Conservation (phyloP, 1,140 invertebrate genomes). For the Hestina assimilis region DNA sequence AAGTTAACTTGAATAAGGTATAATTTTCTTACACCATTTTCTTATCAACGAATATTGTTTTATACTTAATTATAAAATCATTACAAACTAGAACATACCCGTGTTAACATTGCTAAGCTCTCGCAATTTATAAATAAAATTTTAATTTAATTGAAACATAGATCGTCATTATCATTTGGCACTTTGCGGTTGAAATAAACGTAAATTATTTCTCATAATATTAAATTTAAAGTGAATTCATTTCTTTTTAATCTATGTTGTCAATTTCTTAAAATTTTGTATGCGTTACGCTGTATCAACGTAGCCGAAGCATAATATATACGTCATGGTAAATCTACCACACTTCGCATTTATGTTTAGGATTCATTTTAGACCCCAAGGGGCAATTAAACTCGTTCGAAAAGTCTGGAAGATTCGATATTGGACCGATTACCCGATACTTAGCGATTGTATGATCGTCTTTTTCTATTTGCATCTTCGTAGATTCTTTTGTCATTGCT, state of each 20-base stretch:
- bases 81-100: slow-evolving; percentile 24
- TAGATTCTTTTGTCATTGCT: slow-evolving; percentile 87
- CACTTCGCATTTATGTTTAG: slow-evolving; percentile 92
- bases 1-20: no score
- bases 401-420: slow-evolving; percentile 94
- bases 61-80: slow-evolving; percentile 7
- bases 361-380: slow-evolving; percentile 91
- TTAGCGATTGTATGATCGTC: slow-evolving; percentile 90
- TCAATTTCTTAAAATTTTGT: slow-evolving; percentile 10
- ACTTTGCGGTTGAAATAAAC: not conserved
- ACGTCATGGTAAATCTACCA: slow-evolving; percentile 83
- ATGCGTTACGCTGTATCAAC: not conserved
- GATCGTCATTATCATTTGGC: slow-evolving; percentile 10
- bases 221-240: no score
- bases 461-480: slow-evolving; percentile 89
- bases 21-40: no score
- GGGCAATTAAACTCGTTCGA: slow-evolving; percentile 92
- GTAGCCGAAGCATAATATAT: slow-evolving; percentile 15
- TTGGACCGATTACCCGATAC: slow-evolving; percentile 91
- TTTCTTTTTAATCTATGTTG: slow-evolving; percentile 11
- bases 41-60: not conserved
- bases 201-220: no score
- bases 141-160: slow-evolving; percentile 21
- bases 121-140: slow-evolving; percentile 7
- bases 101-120: slow-evolving; percentile 31